Base-by-base conservation (phyloP, 2,113 vertebrate genomes). In the Clinocottus analis region DNA sequence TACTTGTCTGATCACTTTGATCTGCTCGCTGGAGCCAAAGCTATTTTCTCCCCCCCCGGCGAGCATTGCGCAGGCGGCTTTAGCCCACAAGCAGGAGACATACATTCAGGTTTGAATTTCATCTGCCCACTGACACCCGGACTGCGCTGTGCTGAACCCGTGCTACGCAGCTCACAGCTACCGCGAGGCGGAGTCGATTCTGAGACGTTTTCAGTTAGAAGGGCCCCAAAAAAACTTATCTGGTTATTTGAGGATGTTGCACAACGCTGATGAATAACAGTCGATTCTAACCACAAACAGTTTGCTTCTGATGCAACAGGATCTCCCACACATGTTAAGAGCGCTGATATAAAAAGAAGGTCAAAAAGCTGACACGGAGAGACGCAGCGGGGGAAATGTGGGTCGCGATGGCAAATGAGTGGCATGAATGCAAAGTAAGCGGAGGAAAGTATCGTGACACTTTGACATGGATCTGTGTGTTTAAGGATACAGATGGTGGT, bases 1-100 rank as follows among this genome's bases (percentile, higher is more conserved):
- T 93, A 93, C 85, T 90, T 77, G 82, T 91, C 90, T 91, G 87
- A 92, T 90, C 82, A 87, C 92, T 93, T 92, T 93, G 86, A 93
- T 94, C 87, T 92, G 74, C 83, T 88, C 82, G 77, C 73, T 27
- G 37, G 80, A 84, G 86, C 83, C 86, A 90, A 75, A 88, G 87
- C 87, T 90, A 87, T 93, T 93, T 94, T 91, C 80, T 91, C 83
- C 72, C 59, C 72, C 59, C 62, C 69, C 65, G 56, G 72, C 61
- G 19, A 90, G 64, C 60, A 56, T 60, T 41, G 25, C 61, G 77
- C 84, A 89, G 80, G 49, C 66, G 71, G 79, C 79, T 74, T 81
- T 72, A 87, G 77, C 84, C 86, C 61, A 74, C 72, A 83, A 80
- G 82, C 77, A 72, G 39, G 33, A 85, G 69, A 88, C 66, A 80